A percentile compares a stretch with the other conserved stretches of the same genome.
Evolutionary conservation across 2,797 vertebrate genomes (phyloP).

Genomic region (Lophura swinhoii): DNA sequence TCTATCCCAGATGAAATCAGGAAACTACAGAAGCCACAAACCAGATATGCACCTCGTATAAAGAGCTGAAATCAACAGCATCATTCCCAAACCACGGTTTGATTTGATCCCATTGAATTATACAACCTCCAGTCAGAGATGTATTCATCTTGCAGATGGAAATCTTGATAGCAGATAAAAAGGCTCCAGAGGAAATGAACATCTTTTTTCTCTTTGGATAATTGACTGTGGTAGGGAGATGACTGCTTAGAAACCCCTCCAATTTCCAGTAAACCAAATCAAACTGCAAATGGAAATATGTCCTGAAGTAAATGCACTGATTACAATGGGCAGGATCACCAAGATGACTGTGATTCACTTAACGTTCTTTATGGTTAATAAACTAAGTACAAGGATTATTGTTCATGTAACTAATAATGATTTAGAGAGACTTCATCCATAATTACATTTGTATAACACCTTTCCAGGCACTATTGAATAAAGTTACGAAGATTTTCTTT

Average conservation of each 20-base stretch:
- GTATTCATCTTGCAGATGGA: neutral
- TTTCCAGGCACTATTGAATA: neutral
- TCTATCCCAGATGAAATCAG: neutral
- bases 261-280: neutral
- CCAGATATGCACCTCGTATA: neutral
- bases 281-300: neutral
- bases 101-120: neutral
- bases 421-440: neutral
- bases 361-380: slow-evolving; percentile 34
- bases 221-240: neutral
- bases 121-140: neutral
- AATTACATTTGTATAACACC: neutral
- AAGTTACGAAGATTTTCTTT: neutral
- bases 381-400: neutral
- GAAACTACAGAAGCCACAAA: neutral
- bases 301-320: neutral
- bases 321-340: neutral
- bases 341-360: neutral
- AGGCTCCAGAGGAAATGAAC: neutral
- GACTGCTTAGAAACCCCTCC: neutral
- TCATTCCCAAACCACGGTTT: neutral
- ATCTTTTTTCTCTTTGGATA: neutral
- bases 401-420: neutral
- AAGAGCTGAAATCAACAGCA: neutral
- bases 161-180: neutral